phyloP scores from a whole-genome alignment of 2,113 vertebrate species.

The Thunnus thynnus region DNA sequence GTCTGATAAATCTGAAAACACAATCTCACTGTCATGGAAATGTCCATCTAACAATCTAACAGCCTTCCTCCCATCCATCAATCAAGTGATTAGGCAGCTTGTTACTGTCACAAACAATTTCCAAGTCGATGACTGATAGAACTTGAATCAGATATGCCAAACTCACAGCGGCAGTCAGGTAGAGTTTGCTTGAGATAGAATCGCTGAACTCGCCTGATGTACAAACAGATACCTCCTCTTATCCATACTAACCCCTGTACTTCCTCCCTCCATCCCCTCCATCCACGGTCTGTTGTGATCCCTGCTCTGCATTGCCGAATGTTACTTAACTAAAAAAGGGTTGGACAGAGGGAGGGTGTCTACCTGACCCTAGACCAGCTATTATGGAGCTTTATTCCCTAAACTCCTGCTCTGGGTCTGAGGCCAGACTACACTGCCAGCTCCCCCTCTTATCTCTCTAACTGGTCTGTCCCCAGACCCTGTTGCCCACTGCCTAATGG shows the following conservation, averaged over 20 bases:
- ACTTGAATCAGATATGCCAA: slow-evolving; percentile 66
- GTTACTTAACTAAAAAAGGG: slow-evolving; percentile 83
- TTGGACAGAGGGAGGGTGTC: slow-evolving; percentile 73
- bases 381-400: slow-evolving; percentile 85
- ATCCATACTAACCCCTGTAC: slow-evolving; percentile 1
- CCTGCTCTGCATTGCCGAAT: slow-evolving; percentile 58
- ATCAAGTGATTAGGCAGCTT: slow-evolving; percentile 79
- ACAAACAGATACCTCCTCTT: background rate
- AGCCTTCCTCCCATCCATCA: slow-evolving; percentile 73
- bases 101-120: slow-evolving; percentile 80
- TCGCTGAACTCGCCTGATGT: background rate
- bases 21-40: slow-evolving; percentile 67
- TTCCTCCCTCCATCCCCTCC: background rate
- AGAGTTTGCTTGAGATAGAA: slow-evolving; percentile 46
- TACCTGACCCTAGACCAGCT: slow-evolving; percentile 83
- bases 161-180: slow-evolving; percentile 51
- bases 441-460: slow-evolving; percentile 77
- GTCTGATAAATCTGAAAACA: slow-evolving; percentile 70
- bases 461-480: slow-evolving; percentile 77
- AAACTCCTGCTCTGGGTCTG: slow-evolving; percentile 78
- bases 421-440: slow-evolving; percentile 69
- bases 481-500: slow-evolving; percentile 80
- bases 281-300: slow-evolving; percentile 13
- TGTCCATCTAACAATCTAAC: slow-evolving; percentile 63
- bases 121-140: slow-evolving; percentile 63